These are phyloP conservation scores for Craseonycteris thonglongyai DNA, from an alignment of 2,113 vertebrate species.

Conservation along the genomic window DNA sequence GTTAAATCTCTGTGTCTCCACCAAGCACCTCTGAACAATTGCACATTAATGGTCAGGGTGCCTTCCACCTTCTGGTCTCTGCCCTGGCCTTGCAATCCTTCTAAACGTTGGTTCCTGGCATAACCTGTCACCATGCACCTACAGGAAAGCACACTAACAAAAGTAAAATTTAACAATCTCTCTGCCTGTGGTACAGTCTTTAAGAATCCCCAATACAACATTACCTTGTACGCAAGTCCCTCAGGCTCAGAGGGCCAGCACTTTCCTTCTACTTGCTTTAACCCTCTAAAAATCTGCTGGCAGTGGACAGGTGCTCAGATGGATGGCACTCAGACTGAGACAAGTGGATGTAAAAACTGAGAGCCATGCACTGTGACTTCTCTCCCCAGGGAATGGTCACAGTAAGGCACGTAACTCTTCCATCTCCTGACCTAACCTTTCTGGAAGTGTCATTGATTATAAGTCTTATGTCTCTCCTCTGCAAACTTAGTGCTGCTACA, in stretches of 20 bases:
- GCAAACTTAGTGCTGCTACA: not conserved
- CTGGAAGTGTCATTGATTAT: not conserved
- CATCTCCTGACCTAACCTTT: not conserved
- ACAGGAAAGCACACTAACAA: not conserved
- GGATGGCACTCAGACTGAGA: not conserved
- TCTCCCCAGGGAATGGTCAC: not conserved
- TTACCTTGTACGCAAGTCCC: not conserved
- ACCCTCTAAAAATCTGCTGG: not conserved
- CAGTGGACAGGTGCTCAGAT: rapidly evolving
- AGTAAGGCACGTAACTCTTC: not conserved
- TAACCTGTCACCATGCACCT: not conserved
- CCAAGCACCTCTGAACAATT: not conserved
- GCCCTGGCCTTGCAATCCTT: not conserved
- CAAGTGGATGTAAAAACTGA: not conserved
- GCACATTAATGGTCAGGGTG: not conserved
- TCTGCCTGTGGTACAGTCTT: not conserved
- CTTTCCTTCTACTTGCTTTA: not conserved
- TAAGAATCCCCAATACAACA: not conserved
- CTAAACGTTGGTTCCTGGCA: not conserved
- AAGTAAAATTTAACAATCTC: not conserved
- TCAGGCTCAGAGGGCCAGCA: not conserved
- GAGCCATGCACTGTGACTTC: not conserved
- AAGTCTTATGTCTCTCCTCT: not conserved
- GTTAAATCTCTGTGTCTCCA: not conserved
- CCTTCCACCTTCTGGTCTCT: not conserved